Conservation (phyloP, 2,113 vertebrate species). For the Dasyprocta punctata region DNA sequence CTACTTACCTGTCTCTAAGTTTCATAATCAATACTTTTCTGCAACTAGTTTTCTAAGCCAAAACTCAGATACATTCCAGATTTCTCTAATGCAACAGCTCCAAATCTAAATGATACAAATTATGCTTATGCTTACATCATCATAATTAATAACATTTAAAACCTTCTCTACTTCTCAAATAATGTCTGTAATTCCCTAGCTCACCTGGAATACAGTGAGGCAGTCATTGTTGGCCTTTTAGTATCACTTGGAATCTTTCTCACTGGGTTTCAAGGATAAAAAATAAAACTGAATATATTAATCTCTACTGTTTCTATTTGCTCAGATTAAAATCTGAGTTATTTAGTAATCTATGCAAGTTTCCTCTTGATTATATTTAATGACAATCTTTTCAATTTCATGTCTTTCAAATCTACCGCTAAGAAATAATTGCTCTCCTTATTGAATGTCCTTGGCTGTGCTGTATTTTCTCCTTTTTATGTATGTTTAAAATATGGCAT, state of each 20-base stretch:
- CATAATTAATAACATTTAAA: not conserved
- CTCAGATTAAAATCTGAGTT: not conserved
- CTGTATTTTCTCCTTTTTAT: not conserved
- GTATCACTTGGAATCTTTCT: not conserved
- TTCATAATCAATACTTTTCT: not conserved
- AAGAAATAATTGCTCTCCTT: not conserved
- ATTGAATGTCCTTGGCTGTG: not conserved
- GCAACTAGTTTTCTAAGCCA: not conserved
- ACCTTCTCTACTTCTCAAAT: not conserved
- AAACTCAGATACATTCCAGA: not conserved
- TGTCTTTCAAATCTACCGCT: not conserved
- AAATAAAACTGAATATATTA: not conserved
- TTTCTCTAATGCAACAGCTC: not conserved
- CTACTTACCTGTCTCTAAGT: not conserved
- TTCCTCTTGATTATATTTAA: not conserved
- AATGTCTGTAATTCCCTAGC: not conserved
- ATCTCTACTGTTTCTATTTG: not conserved
- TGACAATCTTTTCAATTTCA: not conserved
- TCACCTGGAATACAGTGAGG: not conserved
- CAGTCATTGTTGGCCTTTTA: not conserved
- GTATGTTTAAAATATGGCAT: not conserved
- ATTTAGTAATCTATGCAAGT: not conserved
- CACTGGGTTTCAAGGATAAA: not conserved
- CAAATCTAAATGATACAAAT: not conserved
- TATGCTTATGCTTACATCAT: not conserved